Base-by-base conservation (phyloP, 2,113 vertebrate genomes). In the Ranitomeya imitator region DNA sequence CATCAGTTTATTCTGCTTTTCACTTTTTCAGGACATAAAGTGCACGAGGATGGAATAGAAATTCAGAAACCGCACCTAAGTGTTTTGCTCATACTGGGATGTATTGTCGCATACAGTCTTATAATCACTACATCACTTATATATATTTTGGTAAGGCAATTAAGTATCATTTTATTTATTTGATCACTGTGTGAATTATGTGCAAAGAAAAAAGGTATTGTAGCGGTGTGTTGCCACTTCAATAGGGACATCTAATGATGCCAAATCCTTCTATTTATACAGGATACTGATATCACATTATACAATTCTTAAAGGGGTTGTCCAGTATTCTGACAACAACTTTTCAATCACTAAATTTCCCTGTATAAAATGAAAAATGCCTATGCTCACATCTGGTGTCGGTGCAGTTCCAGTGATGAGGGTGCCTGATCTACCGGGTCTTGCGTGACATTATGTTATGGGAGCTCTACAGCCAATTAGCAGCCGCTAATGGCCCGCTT, bases 101-200 rank as follows among this genome's bases (percentile, higher is more conserved):
- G 93, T 90, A 89, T 94, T 80, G 31, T 71, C 88, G 87, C 93
- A 89, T 96, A 96, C 88, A 93, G 94, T 63, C 82, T 91, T 52
- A 11, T 94, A 73, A 83, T 92, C 79, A 95, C 95, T 0, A 65
- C 91, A 89, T 65, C 73, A 90, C 91, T 93, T 90, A 79, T 45
- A 90, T 86, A 74, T 89, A 92, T 89, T 84, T 94, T 94, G 95
- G 95, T 96, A 95, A 96, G 95, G 63, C 4, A 86, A 74, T n/a
- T 19, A 57, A 13, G 77, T n/a, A 15, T 23, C 9, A 60, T 26
- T 80, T 18, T 21, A n/a, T 80, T 59, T 60, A 55, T 6, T 80
- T 15, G 10, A 59, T 4, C 10, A 79, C 9, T 79, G 54, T 21
- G 3, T 23, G 21, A 52, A 21, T 55, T 54, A 7, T 6, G 23